Evolutionary conservation across 2,888 invertebrate species (phyloP), one percentile per base, ranked within the genome.

Genomic region (Acanthosepion lycidas): DNA sequence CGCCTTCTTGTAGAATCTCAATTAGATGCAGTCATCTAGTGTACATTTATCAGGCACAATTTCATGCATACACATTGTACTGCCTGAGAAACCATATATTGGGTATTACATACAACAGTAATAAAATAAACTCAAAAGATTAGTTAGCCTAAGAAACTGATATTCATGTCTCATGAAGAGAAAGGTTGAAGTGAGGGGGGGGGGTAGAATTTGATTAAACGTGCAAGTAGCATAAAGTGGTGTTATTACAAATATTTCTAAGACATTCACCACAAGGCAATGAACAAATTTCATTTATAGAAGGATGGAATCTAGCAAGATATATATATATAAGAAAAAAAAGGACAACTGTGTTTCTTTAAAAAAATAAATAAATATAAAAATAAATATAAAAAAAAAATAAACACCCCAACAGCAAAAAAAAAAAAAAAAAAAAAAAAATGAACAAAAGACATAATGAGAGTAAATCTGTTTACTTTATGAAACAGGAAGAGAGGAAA

Each of bases 261-360:
- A 78, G n/a, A 78, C n/a, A 78, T 78, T 78, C 78, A 78, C n/a
- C n/a, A 78, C n/a, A 78, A 78, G n/a, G n/a, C 78, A 78, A n/a
- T 78, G 78, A 78, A 78, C 78, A n/a, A 78, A 78, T 78, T 78
- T n/a, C n/a, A 78, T 78, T 78, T n/a, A 78, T 78, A 78, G n/a
- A 78, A n/a, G 78, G 78, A 78, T 78, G 78, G n/a, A 78, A 78
- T 78, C n/a, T 78, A 78, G 78, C n/a, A 15, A 18, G n/a, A 78
- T 12, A n/a, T 78, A 12, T n/a, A 33, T 78, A 1, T 6, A 78
- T 4, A 4, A 55, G 26, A 23, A 59, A 59, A 23, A 23, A 15
- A 2, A 33, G 23, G n/a, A n/a, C 3, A n/a, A n/a, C 1, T n/a
- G 33, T 12, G 6, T 64, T 64, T 64, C 23, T 64, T 51, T 64